Evolutionary conservation across 1,140 invertebrate species (phyloP).

Genomic region (Medauroidea extradentata): DNA sequence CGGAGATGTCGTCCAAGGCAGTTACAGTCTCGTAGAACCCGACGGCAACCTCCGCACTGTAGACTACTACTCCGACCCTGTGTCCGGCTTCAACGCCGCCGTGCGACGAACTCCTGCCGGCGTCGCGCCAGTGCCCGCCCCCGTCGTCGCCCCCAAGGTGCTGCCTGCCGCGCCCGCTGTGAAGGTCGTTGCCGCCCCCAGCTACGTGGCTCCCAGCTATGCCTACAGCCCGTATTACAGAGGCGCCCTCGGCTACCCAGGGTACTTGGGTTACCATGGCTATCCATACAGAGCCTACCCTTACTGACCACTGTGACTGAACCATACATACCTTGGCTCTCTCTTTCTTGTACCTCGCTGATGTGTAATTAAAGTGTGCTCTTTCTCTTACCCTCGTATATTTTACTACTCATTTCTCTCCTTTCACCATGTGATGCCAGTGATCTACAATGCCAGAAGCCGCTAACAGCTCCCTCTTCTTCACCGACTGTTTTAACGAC

Average conservation of each 20-base stretch:
- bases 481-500: too few relatives aligned
- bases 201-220: background rate
- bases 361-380: too few relatives aligned
- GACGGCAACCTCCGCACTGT: conserved; percentile 24
- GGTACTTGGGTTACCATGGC: background rate
- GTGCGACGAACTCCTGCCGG: conserved; percentile 21
- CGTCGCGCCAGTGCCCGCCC: conserved; percentile 31
- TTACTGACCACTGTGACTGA: too few relatives aligned
- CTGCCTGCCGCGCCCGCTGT: conserved; percentile 35
- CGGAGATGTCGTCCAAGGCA: conserved; percentile 23
- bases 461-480: too few relatives aligned
- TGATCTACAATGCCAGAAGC: too few relatives aligned
- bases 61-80: conserved; percentile 21
- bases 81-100: conserved; percentile 26
- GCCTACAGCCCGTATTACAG: too few relatives aligned
- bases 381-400: too few relatives aligned
- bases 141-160: conserved; percentile 14
- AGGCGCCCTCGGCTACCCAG: too few relatives aligned
- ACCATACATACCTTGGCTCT: too few relatives aligned
- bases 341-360: too few relatives aligned
- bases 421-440: too few relatives aligned
- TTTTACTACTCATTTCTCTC: too few relatives aligned
- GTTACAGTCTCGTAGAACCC: conserved; percentile 27
- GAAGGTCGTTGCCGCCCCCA: background rate
- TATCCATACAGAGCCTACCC: background rate